These are phyloP conservation scores for Ptychoptera contaminata DNA, from an alignment of 2,888 invertebrate genomes.

Conservation along the genomic window DNA sequence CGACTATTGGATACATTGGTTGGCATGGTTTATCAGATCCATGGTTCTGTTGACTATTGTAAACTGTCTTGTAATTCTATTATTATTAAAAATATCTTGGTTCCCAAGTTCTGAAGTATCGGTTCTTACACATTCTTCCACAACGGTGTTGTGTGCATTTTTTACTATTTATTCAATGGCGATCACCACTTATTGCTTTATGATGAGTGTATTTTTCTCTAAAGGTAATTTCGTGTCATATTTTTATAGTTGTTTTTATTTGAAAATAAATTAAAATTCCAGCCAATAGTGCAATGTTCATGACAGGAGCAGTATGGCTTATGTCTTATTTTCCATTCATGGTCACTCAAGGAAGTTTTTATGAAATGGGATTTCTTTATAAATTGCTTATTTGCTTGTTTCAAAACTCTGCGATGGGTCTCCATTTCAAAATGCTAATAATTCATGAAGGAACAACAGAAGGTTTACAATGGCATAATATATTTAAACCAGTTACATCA, in stretches of 20 bases:
- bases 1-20: constrained; percentile 62
- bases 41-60: constrained; percentile 45
- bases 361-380: constrained; percentile 37
- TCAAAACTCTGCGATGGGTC: constrained; percentile 67
- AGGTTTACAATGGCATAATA: too few relatives aligned
- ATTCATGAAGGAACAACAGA: constrained; percentile 45
- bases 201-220: constrained; percentile 59
- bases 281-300: constrained; percentile 65
- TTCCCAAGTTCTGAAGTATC: constrained; percentile 32
- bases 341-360: constrained; percentile 49
- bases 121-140: constrained; percentile 51
- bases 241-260: too few relatives aligned
- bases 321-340: constrained; percentile 55
- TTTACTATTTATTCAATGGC: constrained; percentile 49
- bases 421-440: constrained; percentile 57
- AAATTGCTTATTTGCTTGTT: constrained; percentile 51
- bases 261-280: too few relatives aligned
- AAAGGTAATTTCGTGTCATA: constrained; percentile 28
- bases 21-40: constrained; percentile 65
- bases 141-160: constrained; percentile 48
- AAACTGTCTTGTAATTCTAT: constrained; percentile 36
- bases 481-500: too few relatives aligned
- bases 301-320: constrained; percentile 63
- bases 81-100: constrained; percentile 38
- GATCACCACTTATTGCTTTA: constrained; percentile 55